Base-by-base conservation (phyloP, 2,797 vertebrate genomes). In the Etheostoma nigrum region DNA sequence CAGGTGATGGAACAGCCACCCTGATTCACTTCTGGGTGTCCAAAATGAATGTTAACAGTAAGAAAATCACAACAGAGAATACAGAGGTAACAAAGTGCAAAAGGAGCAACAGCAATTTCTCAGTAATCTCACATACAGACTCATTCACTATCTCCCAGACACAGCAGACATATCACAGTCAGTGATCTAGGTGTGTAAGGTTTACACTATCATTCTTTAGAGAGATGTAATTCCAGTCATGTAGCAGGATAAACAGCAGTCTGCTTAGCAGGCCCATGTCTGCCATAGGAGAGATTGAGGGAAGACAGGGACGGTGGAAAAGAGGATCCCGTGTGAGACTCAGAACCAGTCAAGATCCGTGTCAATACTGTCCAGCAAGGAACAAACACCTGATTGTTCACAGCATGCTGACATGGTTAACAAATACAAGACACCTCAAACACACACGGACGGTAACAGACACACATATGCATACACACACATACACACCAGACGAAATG, bases 191-290 rank as follows among this genome's bases (percentile, higher is more conserved):
- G 78, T 83, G 87, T 86, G 72, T 78, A 44, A 74, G 84, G 63
- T 89, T 85, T 82, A 92, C 52, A 60, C 77, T 90, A 27, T 89
- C 85, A 87, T 89, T 91, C 83, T 92, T 85, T 60, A 76, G 87
- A 80, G 58, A 88, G 60, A 82, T 89, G 90, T 90, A 91, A 91
- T 94, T 93, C 94, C 94, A 94, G 89, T 94, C 94, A 92, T 93
- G 93, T 86, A 94, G 94, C 87, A 93, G 84, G 87, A 94, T 93
- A 88, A 94, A 93, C 59, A 93, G 83, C 80, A 93, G 92, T 93
- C 91, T 93, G 67, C 76, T 89, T 67, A 92, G 87, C 85, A 90
- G 91, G 93, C 92, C 91, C 93, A 94, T 94, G 88, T 90, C 91
- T 92, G 89, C 84, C 83, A 75, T 36, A 62, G 78, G 85, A 84